phyloP scores from a whole-genome alignment of 2,797 vertebrate genomes.

The Mus caroli region DNA sequence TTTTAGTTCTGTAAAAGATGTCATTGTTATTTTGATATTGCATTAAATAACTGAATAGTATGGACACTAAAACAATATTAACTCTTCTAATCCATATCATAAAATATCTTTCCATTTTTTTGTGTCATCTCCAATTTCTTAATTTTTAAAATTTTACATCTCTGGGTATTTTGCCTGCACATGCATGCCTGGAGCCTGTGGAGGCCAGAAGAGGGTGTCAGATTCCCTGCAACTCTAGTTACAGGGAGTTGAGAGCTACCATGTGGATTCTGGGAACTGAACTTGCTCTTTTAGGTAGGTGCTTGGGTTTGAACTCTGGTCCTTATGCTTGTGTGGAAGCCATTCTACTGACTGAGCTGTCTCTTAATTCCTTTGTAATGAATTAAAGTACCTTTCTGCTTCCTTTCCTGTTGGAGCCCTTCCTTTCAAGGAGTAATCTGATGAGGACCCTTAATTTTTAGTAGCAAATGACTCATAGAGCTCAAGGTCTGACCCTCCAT shows the following conservation, averaged over 20 bases:
- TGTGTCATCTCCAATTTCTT: not conserved
- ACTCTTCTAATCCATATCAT: not conserved
- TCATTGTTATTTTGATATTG: not conserved
- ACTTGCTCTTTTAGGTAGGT: not conserved
- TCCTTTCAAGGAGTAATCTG: slow-evolving; percentile 48
- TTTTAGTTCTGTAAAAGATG: slow-evolving; percentile 7
- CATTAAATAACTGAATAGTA: not conserved
- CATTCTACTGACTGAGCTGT: not conserved
- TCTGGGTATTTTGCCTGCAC: not conserved
- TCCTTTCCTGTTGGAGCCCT: not conserved
- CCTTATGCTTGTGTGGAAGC: not conserved
- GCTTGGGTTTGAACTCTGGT: not conserved
- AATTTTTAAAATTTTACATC: not conserved
- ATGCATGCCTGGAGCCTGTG: not conserved
- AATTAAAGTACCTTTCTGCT: not conserved
- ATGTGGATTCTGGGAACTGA: not conserved
- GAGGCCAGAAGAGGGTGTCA: not conserved
- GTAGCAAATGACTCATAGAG: slow-evolving; percentile 6
- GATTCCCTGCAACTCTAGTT: not conserved
- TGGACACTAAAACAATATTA: slow-evolving; percentile 3
- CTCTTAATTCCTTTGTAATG: not conserved
- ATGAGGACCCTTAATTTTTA: slow-evolving; percentile 33
- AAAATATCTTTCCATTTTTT: not conserved
- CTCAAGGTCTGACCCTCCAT: not conserved
- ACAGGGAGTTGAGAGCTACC: not conserved